A percentile compares a stretch with the other conserved stretches of the same genome.
Conservation (phyloP, 1,140 invertebrate genomes). For the Heliothis virescens region DNA sequence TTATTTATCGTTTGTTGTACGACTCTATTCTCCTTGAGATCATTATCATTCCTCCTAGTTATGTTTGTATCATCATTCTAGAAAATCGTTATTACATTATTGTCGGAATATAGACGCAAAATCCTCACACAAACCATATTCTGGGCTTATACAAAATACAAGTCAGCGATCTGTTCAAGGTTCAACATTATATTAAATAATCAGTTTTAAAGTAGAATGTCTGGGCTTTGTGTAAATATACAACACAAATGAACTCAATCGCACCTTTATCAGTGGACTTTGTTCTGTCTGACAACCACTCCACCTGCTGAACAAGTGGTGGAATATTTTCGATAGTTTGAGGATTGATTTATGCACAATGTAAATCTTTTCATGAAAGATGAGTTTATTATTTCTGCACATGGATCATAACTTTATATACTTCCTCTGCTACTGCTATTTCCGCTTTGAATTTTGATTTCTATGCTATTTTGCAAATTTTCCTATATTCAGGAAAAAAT, state of each 20-base stretch:
- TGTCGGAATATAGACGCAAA: no score
- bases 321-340: neutral
- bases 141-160: no score
- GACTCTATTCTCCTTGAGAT: no score
- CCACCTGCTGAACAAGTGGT: constrained; percentile 12
- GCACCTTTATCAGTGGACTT: constrained; percentile 37
- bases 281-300: neutral
- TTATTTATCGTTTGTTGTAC: neutral
- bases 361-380: neutral
- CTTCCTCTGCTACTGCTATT: no score
- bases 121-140: no score
- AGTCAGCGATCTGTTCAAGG: neutral
- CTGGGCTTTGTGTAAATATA: neutral
- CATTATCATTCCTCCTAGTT: no score
- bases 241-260: constrained; percentile 16
- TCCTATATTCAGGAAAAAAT: no score
- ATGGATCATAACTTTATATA: neutral
- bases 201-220: neutral
- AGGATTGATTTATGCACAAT: neutral
- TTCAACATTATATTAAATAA: neutral
- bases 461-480: no score
- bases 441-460: no score
- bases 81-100: no score
- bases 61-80: no score
- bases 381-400: neutral